phyloP scores from a whole-genome alignment of 2,113 vertebrate genomes.

The Calyptommatus sinebrachiatus region DNA sequence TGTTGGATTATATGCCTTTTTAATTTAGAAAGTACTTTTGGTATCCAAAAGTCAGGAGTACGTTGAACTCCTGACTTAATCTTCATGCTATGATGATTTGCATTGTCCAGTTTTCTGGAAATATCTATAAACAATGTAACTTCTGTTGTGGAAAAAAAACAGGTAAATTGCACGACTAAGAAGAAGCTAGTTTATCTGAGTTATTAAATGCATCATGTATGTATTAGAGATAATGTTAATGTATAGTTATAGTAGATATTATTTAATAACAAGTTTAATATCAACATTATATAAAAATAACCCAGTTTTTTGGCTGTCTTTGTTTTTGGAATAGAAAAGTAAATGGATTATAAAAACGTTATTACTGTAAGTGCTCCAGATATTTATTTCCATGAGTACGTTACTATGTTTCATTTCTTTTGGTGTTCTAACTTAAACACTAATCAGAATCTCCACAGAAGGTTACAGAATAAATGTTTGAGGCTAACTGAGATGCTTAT shows the following conservation, averaged over 20 bases:
- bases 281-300: not conserved
- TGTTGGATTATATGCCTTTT: not conserved
- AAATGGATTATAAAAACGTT: not conserved
- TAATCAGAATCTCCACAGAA: slow-evolving; percentile 38
- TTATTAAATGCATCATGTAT: not conserved
- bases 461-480: slow-evolving; percentile 20
- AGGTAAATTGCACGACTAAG: not conserved
- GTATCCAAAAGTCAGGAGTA: too few relatives aligned
- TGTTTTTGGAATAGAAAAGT: not conserved
- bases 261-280: not conserved
- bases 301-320: not conserved
- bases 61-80: too few relatives aligned
- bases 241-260: not conserved
- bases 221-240: not conserved
- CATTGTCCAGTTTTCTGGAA: not conserved
- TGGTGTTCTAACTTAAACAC: accelerated
- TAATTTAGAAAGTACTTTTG: not conserved
- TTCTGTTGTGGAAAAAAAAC: too few relatives aligned
- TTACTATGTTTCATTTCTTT: not conserved
- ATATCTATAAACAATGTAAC: not conserved
- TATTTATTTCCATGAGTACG: not conserved
- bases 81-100: not conserved
- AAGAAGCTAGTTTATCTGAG: not conserved
- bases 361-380: not conserved
- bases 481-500: slow-evolving; percentile 40